Evolutionary conservation across 2,797 vertebrate genomes (phyloP).

Genomic region (Chlorospingus flavigularis): DNA sequence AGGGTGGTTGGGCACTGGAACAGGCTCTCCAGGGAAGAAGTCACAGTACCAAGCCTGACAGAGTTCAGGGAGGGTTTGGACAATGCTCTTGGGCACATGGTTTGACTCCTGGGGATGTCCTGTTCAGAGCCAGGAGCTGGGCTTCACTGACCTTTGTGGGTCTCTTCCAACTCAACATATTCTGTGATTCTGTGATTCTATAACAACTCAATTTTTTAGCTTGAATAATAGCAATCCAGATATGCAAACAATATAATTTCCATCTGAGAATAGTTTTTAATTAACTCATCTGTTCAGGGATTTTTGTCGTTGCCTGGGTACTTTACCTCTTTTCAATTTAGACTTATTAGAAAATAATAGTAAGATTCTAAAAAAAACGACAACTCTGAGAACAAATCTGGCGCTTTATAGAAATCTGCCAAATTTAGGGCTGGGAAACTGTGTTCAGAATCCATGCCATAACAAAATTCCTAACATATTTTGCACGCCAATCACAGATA

Average conservation of each 20-base stretch:
- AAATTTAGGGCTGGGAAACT: not conserved
- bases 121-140: not conserved
- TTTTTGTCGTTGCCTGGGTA: not conserved
- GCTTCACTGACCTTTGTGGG: not conserved
- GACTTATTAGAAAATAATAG: not conserved
- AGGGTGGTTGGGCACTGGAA: rapidly evolving
- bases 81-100: rapidly evolving
- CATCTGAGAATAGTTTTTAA: not conserved
- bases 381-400: not conserved
- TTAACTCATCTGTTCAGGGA: not conserved
- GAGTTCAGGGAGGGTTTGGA: not conserved
- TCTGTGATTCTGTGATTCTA: not conserved
- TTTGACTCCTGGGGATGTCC: not conserved
- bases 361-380: not conserved
- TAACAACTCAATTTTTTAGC: not conserved
- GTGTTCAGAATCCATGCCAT: not conserved
- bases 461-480: slow-evolving; percentile 1
- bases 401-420: not conserved
- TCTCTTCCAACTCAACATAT: not conserved
- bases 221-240: not conserved
- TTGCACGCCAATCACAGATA: not conserved
- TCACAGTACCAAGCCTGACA: not conserved
- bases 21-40: too few relatives aligned
- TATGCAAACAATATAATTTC: not conserved
- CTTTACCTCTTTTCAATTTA: not conserved